A percentile compares a stretch with the other conserved stretches of the same genome.
Conservation (phyloP, 37 sponge, comb jelly and placozoan species). For the Eunapius fragilis region DNA sequence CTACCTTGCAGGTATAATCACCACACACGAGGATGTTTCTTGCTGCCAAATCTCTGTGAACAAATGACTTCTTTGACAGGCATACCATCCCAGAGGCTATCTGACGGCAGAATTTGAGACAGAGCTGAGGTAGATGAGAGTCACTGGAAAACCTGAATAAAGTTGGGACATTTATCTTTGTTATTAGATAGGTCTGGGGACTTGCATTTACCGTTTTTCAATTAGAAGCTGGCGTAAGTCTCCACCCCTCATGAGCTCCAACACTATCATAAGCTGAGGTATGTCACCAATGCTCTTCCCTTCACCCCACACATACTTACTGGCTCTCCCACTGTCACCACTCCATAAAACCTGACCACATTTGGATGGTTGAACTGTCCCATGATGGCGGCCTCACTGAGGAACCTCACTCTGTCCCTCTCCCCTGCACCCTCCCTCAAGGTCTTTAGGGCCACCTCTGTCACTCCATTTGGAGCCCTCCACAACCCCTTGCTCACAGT, state of each 20-base stretch:
- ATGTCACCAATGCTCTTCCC: too few species aligned
- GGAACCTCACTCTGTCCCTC: constrained; percentile 61
- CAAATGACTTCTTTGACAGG: constrained; percentile 56
- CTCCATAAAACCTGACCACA: constrained; percentile 67
- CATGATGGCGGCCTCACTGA: constrained; percentile 79
- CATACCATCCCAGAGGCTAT: constrained; percentile 70
- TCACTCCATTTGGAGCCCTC: constrained; percentile 1
- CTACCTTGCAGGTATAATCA: constrained; percentile 42
- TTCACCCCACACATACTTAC: constrained; percentile 13
- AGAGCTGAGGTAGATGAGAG: constrained; percentile 18
- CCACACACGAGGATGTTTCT: constrained; percentile 46
- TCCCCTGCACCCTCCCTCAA: constrained; percentile 16
- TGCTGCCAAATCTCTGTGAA: constrained; percentile 81
- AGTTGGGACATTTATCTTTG: not conserved
- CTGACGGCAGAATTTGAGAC: constrained; percentile 38
- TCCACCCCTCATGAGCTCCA: constrained; percentile 62
- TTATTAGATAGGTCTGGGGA: not conserved
- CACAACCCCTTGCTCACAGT: constrained; percentile 64
- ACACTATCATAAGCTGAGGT: constrained; percentile 53
- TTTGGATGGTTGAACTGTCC: constrained; percentile 80
- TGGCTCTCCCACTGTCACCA: constrained; percentile 76
- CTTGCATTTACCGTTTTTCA: not conserved
- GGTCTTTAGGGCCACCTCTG: constrained; percentile 68
- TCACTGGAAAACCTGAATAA: not conserved
- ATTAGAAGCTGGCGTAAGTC: constrained; percentile 34